A percentile compares a stretch with the other conserved stretches of the same genome.
These are phyloP conservation scores for Hemibagrus guttatus DNA, from an alignment of 2,797 vertebrate species.

Conservation along the genomic window DNA sequence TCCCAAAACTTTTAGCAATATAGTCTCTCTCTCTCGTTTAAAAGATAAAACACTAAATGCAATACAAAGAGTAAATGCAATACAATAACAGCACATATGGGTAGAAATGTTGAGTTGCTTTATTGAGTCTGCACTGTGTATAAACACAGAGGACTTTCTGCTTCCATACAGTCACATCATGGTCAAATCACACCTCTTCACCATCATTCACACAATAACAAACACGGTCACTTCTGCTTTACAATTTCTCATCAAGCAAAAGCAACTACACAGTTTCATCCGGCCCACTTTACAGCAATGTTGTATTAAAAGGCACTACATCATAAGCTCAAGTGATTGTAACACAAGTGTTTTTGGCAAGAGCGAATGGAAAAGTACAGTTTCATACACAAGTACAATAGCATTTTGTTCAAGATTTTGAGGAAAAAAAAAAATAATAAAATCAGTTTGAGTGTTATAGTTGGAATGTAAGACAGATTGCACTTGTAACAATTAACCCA, in stretches of 20 bases:
- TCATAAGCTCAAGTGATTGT: constrained; percentile 20
- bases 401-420: background rate
- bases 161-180: background rate
- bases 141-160: constrained; percentile 1
- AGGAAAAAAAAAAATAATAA: background rate
- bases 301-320: constrained; percentile 39
- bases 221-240: constrained; percentile 12
- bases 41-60: background rate
- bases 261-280: constrained; percentile 40
- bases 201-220: constrained; percentile 1
- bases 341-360: constrained; percentile 11
- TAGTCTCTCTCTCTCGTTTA: too few species aligned
- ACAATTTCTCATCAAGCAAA: constrained; percentile 4
- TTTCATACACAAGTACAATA: background rate
- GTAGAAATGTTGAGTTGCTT: constrained; percentile 27
- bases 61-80: background rate
- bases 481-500: constrained; percentile 3
- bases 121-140: constrained; percentile 35
- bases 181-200: background rate
- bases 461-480: constrained; percentile 33
- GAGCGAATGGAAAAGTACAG: constrained; percentile 12
- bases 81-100: background rate
- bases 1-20: too few species aligned
- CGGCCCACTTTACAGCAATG: constrained; percentile 16
- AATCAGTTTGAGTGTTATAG: background rate